These are phyloP conservation scores for Zosterops pallidus DNA, from an alignment of 2,113 vertebrate genomes.

Conservation along the genomic window DNA sequence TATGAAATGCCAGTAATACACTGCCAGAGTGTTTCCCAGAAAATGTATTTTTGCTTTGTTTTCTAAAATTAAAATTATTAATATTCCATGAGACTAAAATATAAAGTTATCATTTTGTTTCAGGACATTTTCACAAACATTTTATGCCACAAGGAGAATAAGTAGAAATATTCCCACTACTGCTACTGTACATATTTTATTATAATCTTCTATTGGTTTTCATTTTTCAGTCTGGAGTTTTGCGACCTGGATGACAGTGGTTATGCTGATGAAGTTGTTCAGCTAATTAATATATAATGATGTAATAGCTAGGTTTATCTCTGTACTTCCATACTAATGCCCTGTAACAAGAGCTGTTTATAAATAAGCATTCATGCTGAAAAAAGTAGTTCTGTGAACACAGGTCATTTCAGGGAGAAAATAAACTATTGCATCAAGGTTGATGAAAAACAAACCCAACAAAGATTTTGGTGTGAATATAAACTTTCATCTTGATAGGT, in stretches of 20 bases:
- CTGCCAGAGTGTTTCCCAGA: not conserved
- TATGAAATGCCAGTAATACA: not conserved
- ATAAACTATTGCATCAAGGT: not conserved
- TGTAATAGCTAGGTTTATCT: slow-evolving; percentile 40
- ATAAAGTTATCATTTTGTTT: not conserved
- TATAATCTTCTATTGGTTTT: not conserved
- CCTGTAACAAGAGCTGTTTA: not conserved
- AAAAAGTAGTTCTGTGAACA: not conserved
- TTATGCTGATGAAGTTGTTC: slow-evolving; percentile 45
- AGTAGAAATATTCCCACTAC: not conserved
- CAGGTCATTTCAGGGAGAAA: not conserved
- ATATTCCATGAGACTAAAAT: not conserved
- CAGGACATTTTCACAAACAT: not conserved
- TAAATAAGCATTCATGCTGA: slow-evolving; percentile 17
- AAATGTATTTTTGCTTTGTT: not conserved
- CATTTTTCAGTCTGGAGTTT: slow-evolving; percentile 22
- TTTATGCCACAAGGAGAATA: not conserved
- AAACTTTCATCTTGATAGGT: not conserved
- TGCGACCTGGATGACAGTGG: not conserved
- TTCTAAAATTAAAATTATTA: slow-evolving; percentile 9
- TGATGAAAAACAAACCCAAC: not conserved
- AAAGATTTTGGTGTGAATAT: not conserved
- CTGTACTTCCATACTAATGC: not conserved
- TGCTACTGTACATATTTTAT: not conserved
- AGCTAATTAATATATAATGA: slow-evolving; percentile 61